Percentiles rank a stretch among this genome's conserved stretches.
Conservation (phyloP, 2,113 vertebrate genomes). For the Chaetura pelagica region DNA sequence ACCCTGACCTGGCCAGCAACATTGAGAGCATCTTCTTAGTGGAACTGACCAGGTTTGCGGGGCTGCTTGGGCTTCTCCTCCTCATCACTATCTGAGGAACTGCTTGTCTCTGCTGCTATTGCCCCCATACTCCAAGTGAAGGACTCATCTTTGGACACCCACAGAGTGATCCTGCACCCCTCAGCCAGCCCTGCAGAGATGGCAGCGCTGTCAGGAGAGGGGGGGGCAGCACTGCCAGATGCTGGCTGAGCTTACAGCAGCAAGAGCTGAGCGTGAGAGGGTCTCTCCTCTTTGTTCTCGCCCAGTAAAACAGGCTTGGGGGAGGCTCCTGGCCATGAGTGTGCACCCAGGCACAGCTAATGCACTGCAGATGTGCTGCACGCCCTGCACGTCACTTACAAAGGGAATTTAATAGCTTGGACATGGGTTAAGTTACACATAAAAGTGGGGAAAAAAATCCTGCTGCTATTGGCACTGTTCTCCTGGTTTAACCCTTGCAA, state of each 20-base stretch:
- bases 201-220: background rate
- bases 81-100: background rate
- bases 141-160: background rate
- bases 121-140: background rate
- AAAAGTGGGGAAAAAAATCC: background rate
- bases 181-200: background rate
- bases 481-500: constrained; percentile 38
- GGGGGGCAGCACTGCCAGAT: background rate
- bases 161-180: rapidly evolving
- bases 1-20: background rate
- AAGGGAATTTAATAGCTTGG: constrained; percentile 24
- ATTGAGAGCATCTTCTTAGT: background rate
- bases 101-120: background rate
- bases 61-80: background rate
- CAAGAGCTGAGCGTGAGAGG: background rate
- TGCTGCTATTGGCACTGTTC: background rate
- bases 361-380: constrained; percentile 51
- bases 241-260: background rate
- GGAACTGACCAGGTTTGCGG: constrained; percentile 60
- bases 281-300: constrained; percentile 20
- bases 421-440: constrained; percentile 11
- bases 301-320: background rate
- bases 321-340: constrained; percentile 29
- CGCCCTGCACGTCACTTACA: constrained; percentile 13
- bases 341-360: background rate